Percentiles rank a stretch among this genome's conserved stretches.
Evolutionary conservation across 1,140 invertebrate species (phyloP).

Genomic region (Octopus sinensis): DNA sequence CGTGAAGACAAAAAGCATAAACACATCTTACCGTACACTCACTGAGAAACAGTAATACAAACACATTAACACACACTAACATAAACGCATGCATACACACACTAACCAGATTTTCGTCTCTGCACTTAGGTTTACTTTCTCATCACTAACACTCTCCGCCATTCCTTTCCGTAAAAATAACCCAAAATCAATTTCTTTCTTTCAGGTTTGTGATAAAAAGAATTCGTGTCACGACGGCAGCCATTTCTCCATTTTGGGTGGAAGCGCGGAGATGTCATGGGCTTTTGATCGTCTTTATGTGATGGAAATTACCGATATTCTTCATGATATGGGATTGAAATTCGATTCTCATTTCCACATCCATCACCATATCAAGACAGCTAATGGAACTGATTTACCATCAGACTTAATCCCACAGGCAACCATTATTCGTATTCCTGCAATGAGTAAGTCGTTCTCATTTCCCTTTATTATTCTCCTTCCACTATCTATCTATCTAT

Average conservation of each 20-base stretch:
- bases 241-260: conserved; percentile 27
- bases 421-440: conserved; percentile 19
- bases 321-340: conserved; percentile 18
- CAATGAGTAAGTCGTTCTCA: background rate
- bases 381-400: conserved; percentile 25
- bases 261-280: conserved; percentile 29
- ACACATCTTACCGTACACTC: no score
- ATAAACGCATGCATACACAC: no score
- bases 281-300: conserved; percentile 28
- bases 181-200: no score
- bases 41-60: no score
- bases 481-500: no score
- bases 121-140: no score
- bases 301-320: conserved; percentile 29
- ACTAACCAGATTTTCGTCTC: no score
- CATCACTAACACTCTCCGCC: no score
- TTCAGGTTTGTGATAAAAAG: background rate
- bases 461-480: background rate
- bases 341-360: conserved; percentile 23
- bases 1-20: no score
- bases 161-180: no score
- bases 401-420: conserved; percentile 16
- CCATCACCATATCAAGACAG: conserved; percentile 16
- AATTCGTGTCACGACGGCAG: conserved; percentile 15
- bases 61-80: no score